Percentiles rank a stretch among this genome's conserved stretches.
Conservation (phyloP, 2,888 invertebrate genomes). For the Agrochola circellaris region DNA sequence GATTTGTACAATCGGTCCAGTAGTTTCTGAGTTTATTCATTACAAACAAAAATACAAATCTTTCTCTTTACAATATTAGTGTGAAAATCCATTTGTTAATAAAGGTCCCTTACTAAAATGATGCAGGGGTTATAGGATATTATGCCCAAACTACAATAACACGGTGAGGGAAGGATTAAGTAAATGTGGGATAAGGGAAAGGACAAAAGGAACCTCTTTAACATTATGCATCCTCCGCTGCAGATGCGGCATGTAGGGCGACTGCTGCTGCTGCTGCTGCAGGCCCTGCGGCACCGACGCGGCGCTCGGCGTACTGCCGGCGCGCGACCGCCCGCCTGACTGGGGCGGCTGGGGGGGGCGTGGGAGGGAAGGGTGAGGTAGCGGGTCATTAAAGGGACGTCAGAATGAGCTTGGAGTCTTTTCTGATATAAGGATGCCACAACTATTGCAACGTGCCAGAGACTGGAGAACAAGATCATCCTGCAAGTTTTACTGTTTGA, state of each 20-base stretch:
- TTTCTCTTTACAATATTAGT: too few relatives aligned
- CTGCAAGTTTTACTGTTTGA: background rate
- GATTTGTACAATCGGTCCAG: too few relatives aligned
- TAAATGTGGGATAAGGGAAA: slow-evolving; percentile 29
- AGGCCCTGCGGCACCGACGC: slow-evolving; percentile 78
- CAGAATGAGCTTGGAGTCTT: background rate
- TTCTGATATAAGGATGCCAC: background rate
- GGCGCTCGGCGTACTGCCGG: slow-evolving; percentile 83
- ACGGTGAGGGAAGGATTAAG: background rate
- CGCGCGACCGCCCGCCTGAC: slow-evolving; percentile 82
- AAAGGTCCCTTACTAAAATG: too few relatives aligned
- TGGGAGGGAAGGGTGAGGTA: background rate
- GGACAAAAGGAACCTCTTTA: slow-evolving; percentile 80
- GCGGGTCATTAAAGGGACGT: background rate
- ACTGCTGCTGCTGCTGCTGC: slow-evolving; percentile 66
- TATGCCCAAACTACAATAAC: background rate
- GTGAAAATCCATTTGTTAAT: background rate
- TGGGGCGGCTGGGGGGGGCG: slow-evolving; percentile 72
- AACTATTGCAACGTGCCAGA: background rate
- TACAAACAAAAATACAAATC: too few relatives aligned
- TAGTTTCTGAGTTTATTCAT: too few relatives aligned
- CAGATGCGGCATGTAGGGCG: slow-evolving; percentile 72
- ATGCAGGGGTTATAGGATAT: background rate
- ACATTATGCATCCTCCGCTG: slow-evolving; percentile 75
- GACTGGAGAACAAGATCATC: background rate